Evolutionary conservation across 1,140 invertebrate genomes (phyloP).

Genomic region (Holcopasites calliopsidis): DNA sequence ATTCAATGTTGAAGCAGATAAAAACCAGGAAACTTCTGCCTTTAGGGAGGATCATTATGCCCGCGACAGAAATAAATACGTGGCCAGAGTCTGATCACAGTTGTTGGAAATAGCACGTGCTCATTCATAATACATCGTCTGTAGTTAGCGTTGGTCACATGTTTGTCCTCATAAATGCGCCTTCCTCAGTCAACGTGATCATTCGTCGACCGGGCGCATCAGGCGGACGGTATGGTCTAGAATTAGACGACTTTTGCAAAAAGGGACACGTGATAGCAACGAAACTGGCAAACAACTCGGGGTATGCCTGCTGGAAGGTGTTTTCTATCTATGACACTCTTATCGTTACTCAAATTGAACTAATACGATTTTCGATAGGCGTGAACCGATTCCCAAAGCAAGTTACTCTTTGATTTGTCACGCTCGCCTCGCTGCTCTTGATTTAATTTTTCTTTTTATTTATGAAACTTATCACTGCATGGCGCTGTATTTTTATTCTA

Average conservation of each 20-base stretch:
- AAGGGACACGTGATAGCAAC: background rate
- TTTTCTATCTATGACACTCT: too few species aligned
- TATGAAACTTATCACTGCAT: background rate
- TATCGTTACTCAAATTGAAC: too few species aligned
- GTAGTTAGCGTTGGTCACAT: constrained; percentile 40
- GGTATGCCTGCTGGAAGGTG: too few species aligned
- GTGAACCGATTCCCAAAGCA: too few species aligned
- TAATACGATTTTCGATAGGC: too few species aligned
- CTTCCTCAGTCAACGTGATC: constrained; percentile 46
- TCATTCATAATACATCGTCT: constrained; percentile 36
- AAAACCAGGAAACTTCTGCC: background rate
- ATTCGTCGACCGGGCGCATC: background rate
- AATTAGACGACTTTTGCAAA: constrained; percentile 21
- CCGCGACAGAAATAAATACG: constrained; percentile 43
- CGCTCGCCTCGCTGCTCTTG: background rate
- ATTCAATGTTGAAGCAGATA: background rate
- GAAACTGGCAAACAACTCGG: background rate
- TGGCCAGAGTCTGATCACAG: constrained; percentile 43
- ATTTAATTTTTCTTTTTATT: constrained; percentile 3
- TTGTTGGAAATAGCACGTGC: constrained; percentile 54
- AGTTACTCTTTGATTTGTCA: too few species aligned
- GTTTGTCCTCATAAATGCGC: constrained; percentile 38
- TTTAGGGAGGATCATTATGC: background rate
- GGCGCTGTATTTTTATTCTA: background rate
- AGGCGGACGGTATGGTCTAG: background rate